Conservation (phyloP, 1,140 invertebrate species). For the Drosophila nasuta region DNA sequence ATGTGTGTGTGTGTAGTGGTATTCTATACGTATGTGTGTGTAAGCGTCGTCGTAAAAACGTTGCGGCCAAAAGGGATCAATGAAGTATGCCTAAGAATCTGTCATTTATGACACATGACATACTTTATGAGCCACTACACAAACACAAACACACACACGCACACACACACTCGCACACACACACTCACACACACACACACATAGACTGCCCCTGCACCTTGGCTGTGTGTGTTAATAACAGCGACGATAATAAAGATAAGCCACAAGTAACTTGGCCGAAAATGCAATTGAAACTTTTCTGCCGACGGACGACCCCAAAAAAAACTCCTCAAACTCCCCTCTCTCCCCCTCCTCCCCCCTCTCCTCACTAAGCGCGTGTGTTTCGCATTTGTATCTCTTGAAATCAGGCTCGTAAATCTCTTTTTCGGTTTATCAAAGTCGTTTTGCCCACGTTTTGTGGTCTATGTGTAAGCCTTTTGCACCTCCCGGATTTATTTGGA, state of each 20-base stretch:
- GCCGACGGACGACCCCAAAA: constrained; percentile 40
- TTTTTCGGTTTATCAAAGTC: constrained; percentile 65
- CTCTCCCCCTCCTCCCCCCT: background rate
- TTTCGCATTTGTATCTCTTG: constrained; percentile 63
- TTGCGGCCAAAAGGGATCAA: constrained; percentile 74
- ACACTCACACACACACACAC: background rate
- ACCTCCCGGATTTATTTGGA: background rate
- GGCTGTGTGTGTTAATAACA: constrained; percentile 56
- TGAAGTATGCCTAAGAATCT: constrained; percentile 82
- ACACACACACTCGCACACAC: no score
- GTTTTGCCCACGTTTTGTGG: constrained; percentile 54
- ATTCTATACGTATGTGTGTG: background rate
- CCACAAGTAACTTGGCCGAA: constrained; percentile 59
- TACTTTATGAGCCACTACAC: constrained; percentile 65
- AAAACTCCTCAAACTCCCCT: constrained; percentile 3
- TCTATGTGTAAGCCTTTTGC: constrained; percentile 61
- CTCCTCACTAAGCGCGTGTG: background rate
- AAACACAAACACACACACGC: background rate
- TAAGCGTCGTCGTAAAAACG: constrained; percentile 61
- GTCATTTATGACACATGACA: constrained; percentile 82
- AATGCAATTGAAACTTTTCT: constrained; percentile 80
- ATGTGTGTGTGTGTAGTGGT: constrained; percentile 4
- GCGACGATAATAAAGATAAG: constrained; percentile 78
- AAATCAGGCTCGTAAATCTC: constrained; percentile 77
- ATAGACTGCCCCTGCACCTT: background rate